Conservation (phyloP, 2,888 invertebrate species). For the Hirudinaria manillensis region DNA sequence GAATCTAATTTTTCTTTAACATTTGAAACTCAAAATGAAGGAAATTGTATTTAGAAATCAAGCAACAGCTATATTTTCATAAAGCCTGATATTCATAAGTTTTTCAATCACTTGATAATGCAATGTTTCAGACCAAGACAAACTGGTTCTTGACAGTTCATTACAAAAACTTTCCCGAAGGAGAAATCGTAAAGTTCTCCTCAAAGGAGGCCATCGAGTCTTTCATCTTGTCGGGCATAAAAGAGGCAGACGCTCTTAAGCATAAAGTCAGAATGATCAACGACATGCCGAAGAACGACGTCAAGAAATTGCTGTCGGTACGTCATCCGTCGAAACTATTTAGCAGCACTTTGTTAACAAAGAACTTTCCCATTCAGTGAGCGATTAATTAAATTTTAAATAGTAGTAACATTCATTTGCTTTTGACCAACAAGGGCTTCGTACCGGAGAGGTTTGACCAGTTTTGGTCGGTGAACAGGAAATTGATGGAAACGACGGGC, state of each 20-base stretch:
- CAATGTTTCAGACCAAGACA: no score
- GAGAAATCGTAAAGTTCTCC: slow-evolving; percentile 75
- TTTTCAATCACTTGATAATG: no score
- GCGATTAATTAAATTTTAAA: no score
- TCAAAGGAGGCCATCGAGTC: slow-evolving; percentile 79
- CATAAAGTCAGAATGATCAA: slow-evolving; percentile 68
- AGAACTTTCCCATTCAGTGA: no score
- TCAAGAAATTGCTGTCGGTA: slow-evolving; percentile 71
- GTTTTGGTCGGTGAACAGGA: slow-evolving; percentile 93
- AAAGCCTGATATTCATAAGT: neutral
- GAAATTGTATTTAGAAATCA: no score
- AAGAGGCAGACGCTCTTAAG: slow-evolving; percentile 96
- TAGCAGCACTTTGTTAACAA: neutral
- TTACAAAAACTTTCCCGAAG: slow-evolving; percentile 83
- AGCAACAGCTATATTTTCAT: no score
- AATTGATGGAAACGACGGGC: slow-evolving; percentile 73
- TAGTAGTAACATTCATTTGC: neutral
- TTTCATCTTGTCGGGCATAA: slow-evolving; percentile 87
- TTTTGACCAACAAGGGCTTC: slow-evolving; percentile 32
- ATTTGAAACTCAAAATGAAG: no score
- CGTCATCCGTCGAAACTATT: neutral
- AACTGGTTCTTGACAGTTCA: slow-evolving; percentile 84
- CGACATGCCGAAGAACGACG: slow-evolving; percentile 73
- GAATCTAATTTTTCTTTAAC: no score
- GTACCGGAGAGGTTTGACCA: slow-evolving; percentile 90